These are phyloP conservation scores for Drosophila basisetae DNA, from an alignment of 2,888 invertebrate species.

Conservation along the genomic window DNA sequence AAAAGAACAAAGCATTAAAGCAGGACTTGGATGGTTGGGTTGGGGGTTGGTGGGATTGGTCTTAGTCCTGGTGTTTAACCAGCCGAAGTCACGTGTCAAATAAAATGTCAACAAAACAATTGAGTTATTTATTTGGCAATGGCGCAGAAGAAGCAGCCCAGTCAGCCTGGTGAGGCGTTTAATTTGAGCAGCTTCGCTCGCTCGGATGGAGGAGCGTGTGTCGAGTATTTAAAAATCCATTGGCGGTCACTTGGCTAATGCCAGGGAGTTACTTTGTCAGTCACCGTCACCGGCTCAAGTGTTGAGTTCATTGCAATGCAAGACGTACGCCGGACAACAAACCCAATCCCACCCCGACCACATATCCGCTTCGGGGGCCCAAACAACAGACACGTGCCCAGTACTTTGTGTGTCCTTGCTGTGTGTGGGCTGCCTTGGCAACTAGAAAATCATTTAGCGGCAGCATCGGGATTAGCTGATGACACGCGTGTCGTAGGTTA, in stretches of 20 bases:
- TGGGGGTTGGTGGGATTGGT: not conserved
- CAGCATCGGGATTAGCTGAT: conserved; percentile 82
- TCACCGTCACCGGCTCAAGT: conserved; percentile 62
- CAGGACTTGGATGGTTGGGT: conserved; percentile 5
- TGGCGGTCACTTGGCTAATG: conserved; percentile 77
- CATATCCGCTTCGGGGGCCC: conserved; percentile 35
- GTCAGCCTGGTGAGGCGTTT: conserved; percentile 61
- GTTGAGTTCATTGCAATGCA: conserved; percentile 78
- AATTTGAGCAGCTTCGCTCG: conserved; percentile 55
- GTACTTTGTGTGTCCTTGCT: conserved; percentile 55
- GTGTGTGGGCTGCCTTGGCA: conserved; percentile 66
- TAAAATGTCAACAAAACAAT: conserved; percentile 85
- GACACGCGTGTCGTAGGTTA: conserved; percentile 78
- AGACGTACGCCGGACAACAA: conserved; percentile 42
- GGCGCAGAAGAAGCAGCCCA: conserved; percentile 29
- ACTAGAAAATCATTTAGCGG: conserved; percentile 84
- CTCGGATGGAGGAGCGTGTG: conserved; percentile 53
- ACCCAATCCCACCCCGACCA: conserved; percentile 19
- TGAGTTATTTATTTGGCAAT: conserved; percentile 83
- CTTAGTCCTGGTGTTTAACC: conserved; percentile 68
- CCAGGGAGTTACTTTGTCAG: conserved; percentile 80
- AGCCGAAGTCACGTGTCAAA: conserved; percentile 84
- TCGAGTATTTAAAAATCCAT: conserved; percentile 80
- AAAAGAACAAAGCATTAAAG: conserved; percentile 79
- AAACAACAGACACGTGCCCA: conserved; percentile 82